Evolutionary conservation across 1,140 invertebrate genomes (phyloP).

Genomic region (Ectropis grisescens): DNA sequence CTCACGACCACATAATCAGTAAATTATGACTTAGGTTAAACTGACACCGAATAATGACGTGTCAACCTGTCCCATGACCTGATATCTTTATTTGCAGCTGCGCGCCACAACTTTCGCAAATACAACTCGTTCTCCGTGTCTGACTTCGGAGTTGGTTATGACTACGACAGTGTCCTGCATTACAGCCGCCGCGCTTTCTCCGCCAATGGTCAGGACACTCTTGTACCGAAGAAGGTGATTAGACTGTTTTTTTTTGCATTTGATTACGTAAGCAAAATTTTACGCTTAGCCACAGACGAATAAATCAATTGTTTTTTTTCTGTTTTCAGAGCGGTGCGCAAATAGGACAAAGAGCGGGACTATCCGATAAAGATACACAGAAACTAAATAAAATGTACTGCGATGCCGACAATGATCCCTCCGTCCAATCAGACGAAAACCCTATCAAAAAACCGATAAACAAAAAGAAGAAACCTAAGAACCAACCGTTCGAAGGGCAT

Average conservation of each 20-base stretch:
- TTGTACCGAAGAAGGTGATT: conserved; percentile 69
- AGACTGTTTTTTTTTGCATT: too few relatives aligned
- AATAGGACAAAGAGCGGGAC: conserved; percentile 76
- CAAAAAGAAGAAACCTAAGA: conserved; percentile 39
- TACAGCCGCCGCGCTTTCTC: conserved; percentile 79
- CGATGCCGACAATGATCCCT: conserved; percentile 30
- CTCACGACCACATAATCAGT: too few relatives aligned
- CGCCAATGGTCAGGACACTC: conserved; percentile 74
- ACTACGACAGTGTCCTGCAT: conserved; percentile 82
- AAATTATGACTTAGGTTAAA: too few relatives aligned
- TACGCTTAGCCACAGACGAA: too few relatives aligned
- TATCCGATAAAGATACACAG: conserved; percentile 76
- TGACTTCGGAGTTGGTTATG: conserved; percentile 76
- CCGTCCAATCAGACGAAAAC: conserved; percentile 15
- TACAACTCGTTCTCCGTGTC: conserved; percentile 75
- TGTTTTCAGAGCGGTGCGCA: conserved; percentile 35
- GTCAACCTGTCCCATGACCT: not conserved
- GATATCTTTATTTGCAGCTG: conserved; percentile 29
- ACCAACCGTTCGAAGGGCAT: conserved; percentile 52
- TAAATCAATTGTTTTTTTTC: too few relatives aligned
- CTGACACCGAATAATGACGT: too few relatives aligned
- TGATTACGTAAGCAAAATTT: too few relatives aligned
- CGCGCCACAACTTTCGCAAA: conserved; percentile 78
- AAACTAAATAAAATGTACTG: conserved; percentile 80
- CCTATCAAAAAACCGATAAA: conserved; percentile 13